phyloP scores from a whole-genome alignment of 2,797 vertebrate genomes.

The Chelidonichthys spinosus region DNA sequence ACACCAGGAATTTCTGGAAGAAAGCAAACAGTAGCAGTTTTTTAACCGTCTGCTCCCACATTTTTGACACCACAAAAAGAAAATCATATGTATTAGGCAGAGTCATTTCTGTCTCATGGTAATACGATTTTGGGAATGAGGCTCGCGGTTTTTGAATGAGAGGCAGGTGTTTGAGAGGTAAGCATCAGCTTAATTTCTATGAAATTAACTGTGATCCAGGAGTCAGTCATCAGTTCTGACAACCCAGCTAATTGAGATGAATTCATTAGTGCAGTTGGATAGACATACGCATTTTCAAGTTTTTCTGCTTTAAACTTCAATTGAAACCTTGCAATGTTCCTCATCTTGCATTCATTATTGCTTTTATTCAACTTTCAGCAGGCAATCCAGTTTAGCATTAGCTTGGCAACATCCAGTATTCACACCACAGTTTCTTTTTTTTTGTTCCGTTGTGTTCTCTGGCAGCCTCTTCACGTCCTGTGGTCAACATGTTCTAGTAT shows the following conservation, averaged over 20 bases:
- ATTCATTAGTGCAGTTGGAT: too few relatives aligned
- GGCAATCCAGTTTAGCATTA: neutral
- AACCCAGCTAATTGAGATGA: too few relatives aligned
- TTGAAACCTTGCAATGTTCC: neutral
- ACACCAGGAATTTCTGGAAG: neutral
- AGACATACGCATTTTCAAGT: neutral
- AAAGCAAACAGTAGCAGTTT: neutral
- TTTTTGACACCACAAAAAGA: neutral
- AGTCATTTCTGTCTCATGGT: neutral
- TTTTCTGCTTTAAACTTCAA: neutral
- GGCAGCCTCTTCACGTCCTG: too few relatives aligned
- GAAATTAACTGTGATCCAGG: too few relatives aligned
- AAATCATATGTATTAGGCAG: neutral
- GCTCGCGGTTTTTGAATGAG: neutral
- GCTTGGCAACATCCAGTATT: neutral
- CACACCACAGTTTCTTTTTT: neutral
- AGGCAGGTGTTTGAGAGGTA: neutral
- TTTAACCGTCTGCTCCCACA: neutral
- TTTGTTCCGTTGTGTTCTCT: too few relatives aligned
- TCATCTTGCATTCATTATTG: neutral
- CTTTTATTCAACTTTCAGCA: neutral
- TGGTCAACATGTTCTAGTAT: too few relatives aligned
- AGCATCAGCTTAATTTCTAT: neutral
- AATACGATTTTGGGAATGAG: neutral
- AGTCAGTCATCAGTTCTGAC: too few relatives aligned